A percentile compares a stretch with the other conserved stretches of the same genome.
These are phyloP conservation scores for Acanthis flammea DNA, from an alignment of 2,797 vertebrate species.

Conservation along the genomic window DNA sequence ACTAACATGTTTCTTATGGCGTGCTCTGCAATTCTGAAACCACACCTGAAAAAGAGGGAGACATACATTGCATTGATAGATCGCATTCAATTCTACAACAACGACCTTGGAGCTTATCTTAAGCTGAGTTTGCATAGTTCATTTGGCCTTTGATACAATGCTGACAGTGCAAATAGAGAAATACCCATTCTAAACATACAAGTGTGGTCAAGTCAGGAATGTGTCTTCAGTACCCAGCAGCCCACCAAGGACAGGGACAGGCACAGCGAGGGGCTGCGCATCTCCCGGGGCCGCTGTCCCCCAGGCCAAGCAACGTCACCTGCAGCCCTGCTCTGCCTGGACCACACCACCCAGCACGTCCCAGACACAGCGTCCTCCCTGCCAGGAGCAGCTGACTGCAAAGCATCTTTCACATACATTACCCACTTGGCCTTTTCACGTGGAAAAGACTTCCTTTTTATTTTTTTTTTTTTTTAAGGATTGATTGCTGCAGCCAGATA, in stretches of 20 bases:
- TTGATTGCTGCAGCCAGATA: background rate
- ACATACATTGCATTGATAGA: background rate
- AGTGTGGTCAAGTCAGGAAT: fast-evolving
- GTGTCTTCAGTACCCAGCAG: no score
- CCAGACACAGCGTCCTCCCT: background rate
- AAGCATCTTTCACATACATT: background rate
- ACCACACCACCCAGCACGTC: fast-evolving
- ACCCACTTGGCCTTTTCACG: background rate
- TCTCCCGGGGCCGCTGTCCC: fast-evolving
- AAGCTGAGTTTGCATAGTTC: background rate
- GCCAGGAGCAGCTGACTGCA: background rate
- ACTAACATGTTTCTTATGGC: conserved; percentile 95
- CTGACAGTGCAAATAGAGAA: background rate
- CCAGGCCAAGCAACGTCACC: background rate
- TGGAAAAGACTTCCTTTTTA: background rate
- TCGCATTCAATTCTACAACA: background rate
- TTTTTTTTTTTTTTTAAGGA: background rate
- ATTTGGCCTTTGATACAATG: background rate
- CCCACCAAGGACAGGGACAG: background rate
- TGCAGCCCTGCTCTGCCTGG: fast-evolving
- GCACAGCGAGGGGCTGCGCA: fast-evolving
- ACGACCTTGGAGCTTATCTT: background rate
- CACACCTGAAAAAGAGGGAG: conserved; percentile 82
- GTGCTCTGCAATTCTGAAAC: conserved; percentile 97
- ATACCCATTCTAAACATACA: background rate